phyloP scores from a whole-genome alignment of 2,113 vertebrate species.

The Colinus virginianus region DNA sequence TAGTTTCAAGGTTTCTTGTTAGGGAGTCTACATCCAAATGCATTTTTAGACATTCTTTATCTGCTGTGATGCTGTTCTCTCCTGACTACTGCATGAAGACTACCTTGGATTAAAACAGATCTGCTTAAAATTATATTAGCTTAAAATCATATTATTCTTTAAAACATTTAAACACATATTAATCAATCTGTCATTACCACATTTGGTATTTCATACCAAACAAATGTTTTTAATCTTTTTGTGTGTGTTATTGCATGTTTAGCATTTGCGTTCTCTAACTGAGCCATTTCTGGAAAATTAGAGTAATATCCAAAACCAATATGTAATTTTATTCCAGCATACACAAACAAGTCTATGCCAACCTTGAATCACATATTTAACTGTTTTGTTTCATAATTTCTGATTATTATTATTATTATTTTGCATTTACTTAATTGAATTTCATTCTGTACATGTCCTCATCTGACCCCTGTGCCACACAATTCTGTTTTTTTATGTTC shows the following conservation, averaged over 20 bases:
- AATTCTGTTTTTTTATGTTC: not conserved
- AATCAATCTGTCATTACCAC: not conserved
- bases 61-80: not conserved
- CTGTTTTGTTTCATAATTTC: not conserved
- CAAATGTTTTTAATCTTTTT: not conserved
- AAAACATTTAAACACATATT: not conserved
- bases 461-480: fast-evolving
- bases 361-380: not conserved
- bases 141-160: not conserved
- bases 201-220: constrained; percentile 4
- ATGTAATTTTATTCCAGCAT: constrained; percentile 6
- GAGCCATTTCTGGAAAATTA: constrained; percentile 12
- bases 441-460: not conserved
- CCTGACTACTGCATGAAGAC: not conserved
- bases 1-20: not conserved
- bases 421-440: not conserved
- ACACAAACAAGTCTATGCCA: not conserved
- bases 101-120: not conserved
- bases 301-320: constrained; percentile 8
- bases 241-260: not conserved
- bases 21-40: not conserved
- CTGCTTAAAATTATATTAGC: not conserved
- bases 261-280: not conserved
- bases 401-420: not conserved
- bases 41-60: not conserved